Percentiles rank a stretch among this genome's conserved stretches.
Evolutionary conservation across 2,888 invertebrate genomes (phyloP).

Genomic region (Dryococelus australis): DNA sequence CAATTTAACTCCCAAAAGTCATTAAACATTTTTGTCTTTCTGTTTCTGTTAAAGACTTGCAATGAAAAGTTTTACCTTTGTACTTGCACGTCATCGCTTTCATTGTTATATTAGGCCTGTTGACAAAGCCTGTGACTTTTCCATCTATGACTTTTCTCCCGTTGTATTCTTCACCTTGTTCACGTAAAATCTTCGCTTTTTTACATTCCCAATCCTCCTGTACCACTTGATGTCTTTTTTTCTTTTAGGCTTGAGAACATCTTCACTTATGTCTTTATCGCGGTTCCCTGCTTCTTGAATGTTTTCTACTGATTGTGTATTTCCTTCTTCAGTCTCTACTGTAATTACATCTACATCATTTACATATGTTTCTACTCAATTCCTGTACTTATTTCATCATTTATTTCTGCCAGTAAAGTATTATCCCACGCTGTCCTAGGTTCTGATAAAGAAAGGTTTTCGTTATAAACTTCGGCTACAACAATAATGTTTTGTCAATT

Average conservation of each 20-base stretch:
- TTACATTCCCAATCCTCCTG: too few relatives aligned
- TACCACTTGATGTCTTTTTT: neutral
- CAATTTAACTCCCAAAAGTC: neutral
- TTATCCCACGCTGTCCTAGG: neutral
- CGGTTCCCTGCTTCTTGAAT: neutral
- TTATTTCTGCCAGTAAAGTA: neutral
- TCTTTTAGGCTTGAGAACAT: neutral
- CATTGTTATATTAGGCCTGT: neutral
- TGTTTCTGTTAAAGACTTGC: neutral
- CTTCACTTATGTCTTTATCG: neutral
- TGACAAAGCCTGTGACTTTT: neutral
- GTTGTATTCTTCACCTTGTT: neutral
- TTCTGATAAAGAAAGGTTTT: neutral
- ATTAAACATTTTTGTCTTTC: neutral
- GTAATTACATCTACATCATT: neutral
- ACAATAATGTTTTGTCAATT: neutral
- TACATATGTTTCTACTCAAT: constrained; percentile 16
- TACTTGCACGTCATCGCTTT: neutral
- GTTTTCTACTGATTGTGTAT: too few relatives aligned
- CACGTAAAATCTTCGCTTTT: neutral
- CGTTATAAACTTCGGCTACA: neutral
- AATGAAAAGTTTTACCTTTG: too few relatives aligned
- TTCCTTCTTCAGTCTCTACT: too few relatives aligned
- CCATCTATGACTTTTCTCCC: neutral
- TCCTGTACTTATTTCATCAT: neutral